Evolutionary conservation across 2,113 vertebrate genomes (phyloP).

Genomic region (Bos taurus): DNA sequence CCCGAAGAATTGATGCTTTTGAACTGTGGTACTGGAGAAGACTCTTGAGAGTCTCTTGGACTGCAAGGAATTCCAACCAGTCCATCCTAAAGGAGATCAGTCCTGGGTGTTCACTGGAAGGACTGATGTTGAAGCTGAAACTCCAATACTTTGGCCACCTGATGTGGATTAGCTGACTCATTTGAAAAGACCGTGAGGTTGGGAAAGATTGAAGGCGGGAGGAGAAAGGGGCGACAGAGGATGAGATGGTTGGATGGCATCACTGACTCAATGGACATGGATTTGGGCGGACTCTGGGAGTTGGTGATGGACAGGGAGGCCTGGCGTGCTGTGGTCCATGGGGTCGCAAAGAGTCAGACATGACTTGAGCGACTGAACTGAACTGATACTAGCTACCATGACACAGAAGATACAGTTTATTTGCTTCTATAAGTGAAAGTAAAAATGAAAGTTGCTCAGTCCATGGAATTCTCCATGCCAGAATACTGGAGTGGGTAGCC

Average conservation of each 20-base stretch:
- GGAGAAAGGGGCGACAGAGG: not conserved
- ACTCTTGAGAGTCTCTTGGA: not conserved
- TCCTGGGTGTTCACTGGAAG: not conserved
- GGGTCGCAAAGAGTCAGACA: not conserved
- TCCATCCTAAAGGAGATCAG: not conserved
- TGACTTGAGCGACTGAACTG: not conserved
- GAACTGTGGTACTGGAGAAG: not conserved
- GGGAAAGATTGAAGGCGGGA: not conserved
- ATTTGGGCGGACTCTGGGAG: not conserved
- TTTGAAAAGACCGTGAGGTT: not conserved
- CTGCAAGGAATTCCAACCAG: not conserved
- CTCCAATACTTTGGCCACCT: not conserved
- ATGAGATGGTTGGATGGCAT: not conserved
- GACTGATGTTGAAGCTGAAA: not conserved
- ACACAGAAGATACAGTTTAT: not conserved
- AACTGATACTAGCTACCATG: not conserved
- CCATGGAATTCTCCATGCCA: not conserved
- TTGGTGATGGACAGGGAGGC: not conserved
- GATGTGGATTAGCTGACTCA: not conserved
- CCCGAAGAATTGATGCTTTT: not conserved
- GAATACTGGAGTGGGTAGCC: not conserved
- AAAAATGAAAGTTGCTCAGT: not conserved
- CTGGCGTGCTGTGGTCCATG: not conserved
- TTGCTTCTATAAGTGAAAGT: not conserved
- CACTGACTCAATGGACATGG: not conserved